A percentile compares a stretch with the other conserved stretches of the same genome.
These are phyloP conservation scores for Psittacara wagleri DNA, from an alignment of 2,113 vertebrate genomes.

Conservation along the genomic window DNA sequence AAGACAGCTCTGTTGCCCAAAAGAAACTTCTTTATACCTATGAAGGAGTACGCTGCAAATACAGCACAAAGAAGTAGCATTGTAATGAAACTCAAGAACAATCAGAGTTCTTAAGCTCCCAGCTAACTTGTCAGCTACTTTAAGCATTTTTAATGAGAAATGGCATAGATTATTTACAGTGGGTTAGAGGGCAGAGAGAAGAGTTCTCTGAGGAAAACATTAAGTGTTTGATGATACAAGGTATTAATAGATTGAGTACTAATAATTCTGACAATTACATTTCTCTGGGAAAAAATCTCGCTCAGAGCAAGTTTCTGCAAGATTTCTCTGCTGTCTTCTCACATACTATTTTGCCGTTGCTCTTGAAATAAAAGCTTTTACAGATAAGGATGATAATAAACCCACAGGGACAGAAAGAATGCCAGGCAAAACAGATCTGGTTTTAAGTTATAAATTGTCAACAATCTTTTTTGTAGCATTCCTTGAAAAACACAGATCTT, in stretches of 20 bases:
- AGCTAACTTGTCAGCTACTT: background rate
- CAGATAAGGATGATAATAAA: background rate
- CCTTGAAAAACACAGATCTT: background rate
- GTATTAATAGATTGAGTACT: background rate
- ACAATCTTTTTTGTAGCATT: background rate
- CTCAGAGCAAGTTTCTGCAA: background rate
- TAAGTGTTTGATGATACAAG: background rate
- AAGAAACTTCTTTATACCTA: background rate
- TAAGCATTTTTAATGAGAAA: background rate
- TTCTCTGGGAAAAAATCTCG: background rate
- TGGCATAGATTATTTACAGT: background rate
- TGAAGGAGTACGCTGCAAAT: background rate
- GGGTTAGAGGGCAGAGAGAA: background rate
- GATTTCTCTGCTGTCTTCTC: background rate
- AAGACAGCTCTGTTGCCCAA: background rate
- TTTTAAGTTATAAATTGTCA: background rate
- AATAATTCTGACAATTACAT: background rate
- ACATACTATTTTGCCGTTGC: background rate
- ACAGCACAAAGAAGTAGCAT: background rate
- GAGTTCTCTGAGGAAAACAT: background rate
- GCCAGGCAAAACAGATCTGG: background rate
- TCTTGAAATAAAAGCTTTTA: conserved; percentile 11
- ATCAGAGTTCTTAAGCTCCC: background rate
- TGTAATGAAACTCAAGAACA: background rate
- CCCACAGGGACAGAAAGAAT: background rate